Evolutionary conservation across 2,797 vertebrate genomes (phyloP), one percentile per base, ranked within the genome.

Genomic region (Galago senegalensis): DNA sequence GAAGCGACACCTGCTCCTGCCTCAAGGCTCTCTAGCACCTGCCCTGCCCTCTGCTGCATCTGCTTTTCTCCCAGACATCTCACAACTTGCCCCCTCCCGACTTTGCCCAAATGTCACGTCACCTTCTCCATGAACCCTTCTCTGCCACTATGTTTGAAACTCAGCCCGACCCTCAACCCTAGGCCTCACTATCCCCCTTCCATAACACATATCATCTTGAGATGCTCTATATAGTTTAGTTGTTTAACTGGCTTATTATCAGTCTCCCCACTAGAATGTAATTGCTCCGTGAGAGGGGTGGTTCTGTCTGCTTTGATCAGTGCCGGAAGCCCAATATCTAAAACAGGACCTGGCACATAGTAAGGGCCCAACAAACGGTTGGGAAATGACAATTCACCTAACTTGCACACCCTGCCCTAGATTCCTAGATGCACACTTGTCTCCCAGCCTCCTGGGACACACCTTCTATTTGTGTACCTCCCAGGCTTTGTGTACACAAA

Each of bases 331-430:
- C 9, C 25, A 67, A 5, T 16, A 53, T n/a, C 53, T 46, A 83
- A 60, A 85, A 80, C 11, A 81, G 58, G 67, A n/a, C 61, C 27
- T 58, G 25, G 49, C 14, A 82, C 49, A 21, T 2, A 25, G 31
- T 12, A 91, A n/a, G 75, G 49, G 5, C 46, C 81, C 91, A 87
- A 23, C 7, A 89, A 85, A 96, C 6, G 31, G 17, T 8, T 20
- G 31, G 29, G 46, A n/a, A 87, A 53, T 23, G 10, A 10, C 0
- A 20, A 56, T 9, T 16, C 3, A 53, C 25, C 31, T 20, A 29
- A 29, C 16, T 69, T 18, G n/a, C 9, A 43, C 31, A 21, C 11
- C 13, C 27, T 21, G 25, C 4, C 40, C 17, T 4, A 2, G 0
- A 6, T 43, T 69, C 8, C 13, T 73, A 23, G 10, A 1, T 6